Conservation (phyloP, 2,113 vertebrate species). For the Embiotoca jacksoni region DNA sequence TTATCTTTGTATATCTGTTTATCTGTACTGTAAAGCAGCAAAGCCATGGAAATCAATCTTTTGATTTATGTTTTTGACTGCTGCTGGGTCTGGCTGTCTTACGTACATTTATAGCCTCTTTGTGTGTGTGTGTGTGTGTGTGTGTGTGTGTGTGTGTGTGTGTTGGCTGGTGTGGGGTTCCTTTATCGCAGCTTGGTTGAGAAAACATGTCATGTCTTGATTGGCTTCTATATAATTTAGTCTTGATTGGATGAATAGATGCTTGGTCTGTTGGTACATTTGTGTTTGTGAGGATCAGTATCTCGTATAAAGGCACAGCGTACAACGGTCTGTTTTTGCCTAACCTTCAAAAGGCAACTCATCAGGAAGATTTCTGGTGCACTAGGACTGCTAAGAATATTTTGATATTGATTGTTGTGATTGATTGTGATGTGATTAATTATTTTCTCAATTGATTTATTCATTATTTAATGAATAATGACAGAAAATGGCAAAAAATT, state of each 20-base stretch:
- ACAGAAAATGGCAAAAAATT: neutral
- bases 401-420: neutral
- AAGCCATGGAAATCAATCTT: conserved; percentile 51
- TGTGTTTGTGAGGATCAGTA: conserved; percentile 9
- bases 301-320: neutral
- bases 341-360: neutral
- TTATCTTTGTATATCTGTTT: conserved; percentile 42
- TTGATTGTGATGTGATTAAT: too few species aligned
- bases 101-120: conserved; percentile 39
- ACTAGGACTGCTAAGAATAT: conserved; percentile 1
- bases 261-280: neutral
- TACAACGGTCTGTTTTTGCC: neutral
- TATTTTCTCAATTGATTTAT: neutral
- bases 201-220: conserved; percentile 47
- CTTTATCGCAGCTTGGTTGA: conserved; percentile 26
- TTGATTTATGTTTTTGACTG: conserved; percentile 57
- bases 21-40: conserved; percentile 48
- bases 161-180: conserved; percentile 21
- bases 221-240: conserved; percentile 49
- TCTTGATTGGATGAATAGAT: conserved; percentile 18
- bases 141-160: conserved; percentile 2
- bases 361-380: neutral
- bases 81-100: conserved; percentile 45
- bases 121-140: neutral
- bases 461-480: neutral